These are phyloP conservation scores for Gopherus evgoodei DNA, from an alignment of 2,113 vertebrate species.

Conservation along the genomic window DNA sequence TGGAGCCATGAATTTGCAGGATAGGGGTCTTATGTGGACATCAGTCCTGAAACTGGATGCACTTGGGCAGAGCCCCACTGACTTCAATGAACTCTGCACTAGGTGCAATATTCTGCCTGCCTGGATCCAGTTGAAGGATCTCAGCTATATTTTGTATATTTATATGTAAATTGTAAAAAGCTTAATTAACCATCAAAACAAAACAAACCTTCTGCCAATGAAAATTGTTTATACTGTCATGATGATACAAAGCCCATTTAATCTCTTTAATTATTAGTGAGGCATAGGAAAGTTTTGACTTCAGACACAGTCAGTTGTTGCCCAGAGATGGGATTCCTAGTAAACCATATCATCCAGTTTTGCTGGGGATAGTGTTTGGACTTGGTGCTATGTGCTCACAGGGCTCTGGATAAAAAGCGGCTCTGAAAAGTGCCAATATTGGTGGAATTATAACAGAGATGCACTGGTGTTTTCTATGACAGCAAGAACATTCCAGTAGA, in stretches of 20 bases:
- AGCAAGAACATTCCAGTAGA: fast-evolving
- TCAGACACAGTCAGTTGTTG: background rate
- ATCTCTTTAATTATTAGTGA: background rate
- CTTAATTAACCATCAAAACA: background rate
- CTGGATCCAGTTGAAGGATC: background rate
- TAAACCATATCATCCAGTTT: background rate
- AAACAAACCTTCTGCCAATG: background rate
- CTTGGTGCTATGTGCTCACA: background rate
- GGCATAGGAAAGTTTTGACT: slow-evolving; percentile 1
- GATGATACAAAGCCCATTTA: background rate
- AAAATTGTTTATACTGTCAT: background rate
- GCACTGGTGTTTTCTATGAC: background rate
- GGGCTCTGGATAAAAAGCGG: background rate
- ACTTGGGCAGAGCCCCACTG: background rate
- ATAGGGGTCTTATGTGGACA: background rate
- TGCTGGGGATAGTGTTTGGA: fast-evolving
- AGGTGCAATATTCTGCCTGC: fast-evolving
- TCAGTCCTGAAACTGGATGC: background rate
- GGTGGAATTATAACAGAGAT: background rate
- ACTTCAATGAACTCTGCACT: background rate
- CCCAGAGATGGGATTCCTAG: background rate
- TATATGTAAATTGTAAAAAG: background rate
- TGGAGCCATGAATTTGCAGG: background rate
- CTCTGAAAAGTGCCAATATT: background rate
- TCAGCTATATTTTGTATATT: background rate